Base-by-base conservation (phyloP, 2,888 invertebrate species). In the Nomada hirtipes region DNA sequence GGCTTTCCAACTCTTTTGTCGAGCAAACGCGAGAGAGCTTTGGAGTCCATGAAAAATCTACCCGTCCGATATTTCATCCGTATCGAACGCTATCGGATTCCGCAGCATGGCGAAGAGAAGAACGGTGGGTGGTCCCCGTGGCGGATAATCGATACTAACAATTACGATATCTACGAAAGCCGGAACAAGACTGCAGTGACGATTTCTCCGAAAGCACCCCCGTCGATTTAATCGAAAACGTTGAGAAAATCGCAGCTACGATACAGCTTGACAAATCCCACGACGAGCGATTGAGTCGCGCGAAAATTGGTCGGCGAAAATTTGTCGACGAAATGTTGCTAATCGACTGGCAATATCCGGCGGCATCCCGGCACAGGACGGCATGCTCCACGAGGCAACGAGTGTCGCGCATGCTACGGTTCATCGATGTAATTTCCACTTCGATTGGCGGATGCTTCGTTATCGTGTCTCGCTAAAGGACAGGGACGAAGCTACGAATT, bases 341-440 rank as follows among this genome's bases (percentile, higher is more conserved):
- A 79, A 79, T 72, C 80, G 82, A 29, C 85, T 83, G 63, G 68
- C 83, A 86, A 88, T 88, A 88, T 88, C 88, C 86, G 88, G 77
- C 70, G 84, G 84, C 84, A 81, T 84, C 60, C 67, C 26, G 59
- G 26, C 52, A 7, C 50, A 29, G 59, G 53, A 11, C 26, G 29
- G 26, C 60, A 61, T 76, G 26, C 71, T 78, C 44, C 64, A 53
- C 52, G 53, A 36, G 29, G n/a, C 47, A 47, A 15, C 15, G 15
- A n/a, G 67, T 4, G 44, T 26, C 57, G n/a, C 57, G 55, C 53
- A 52, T 13, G 68, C 71, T n/a, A 52, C 67, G 78, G 75, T 76
- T 77, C 73, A 72, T 69, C 81, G 71, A 29, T 74, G 86, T 85
- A 87, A 89, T 89, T 89, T 89, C 89, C 86, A 89, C 60, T 82